Base-by-base conservation (phyloP, 2,113 vertebrate species). In the Spheniscus mendiculus region DNA sequence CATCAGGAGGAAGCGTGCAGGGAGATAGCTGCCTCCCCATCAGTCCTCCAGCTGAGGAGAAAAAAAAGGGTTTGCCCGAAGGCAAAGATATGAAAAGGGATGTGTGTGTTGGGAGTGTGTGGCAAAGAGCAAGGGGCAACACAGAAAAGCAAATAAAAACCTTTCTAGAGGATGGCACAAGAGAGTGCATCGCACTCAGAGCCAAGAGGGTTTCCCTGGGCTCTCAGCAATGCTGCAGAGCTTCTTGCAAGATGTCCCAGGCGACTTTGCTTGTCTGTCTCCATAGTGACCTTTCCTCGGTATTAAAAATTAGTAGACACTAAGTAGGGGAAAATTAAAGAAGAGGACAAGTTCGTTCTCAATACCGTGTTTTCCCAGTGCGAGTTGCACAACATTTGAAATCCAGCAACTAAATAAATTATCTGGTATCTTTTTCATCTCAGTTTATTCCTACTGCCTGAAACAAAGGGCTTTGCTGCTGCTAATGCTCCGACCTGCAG, bases 331-430 rank as follows among this genome's bases (percentile, higher is more conserved):
- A 49, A 74, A 47, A 89, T 21, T 67, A 78, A 74, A 83, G 66
- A 61, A 65, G 20, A 59, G 50, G 71, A 77, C 49, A 45, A 77
- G 62, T 81, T 83, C 0, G 0, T 49, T 80, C 79, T 61, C 58
- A 65, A 56, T 66, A 61, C 34, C 0, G 0, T 2, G 15, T 29
- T 55, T 34, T 82, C 65, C 61, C 32, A 36, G 53, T 1, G 38
- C 1, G 3, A 56, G 63, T 56, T 91, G 67, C 59, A 70, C 38
- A 87, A 89, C 30, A n/a, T 67, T 30, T 63, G 40, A 96, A 79
- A 87, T 49, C 34, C 82, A 70, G 49, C 47, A 61, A 36, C 84
- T 76, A 91, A 85, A 95, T 84, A 92, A 89, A 84, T 74, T 20
- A 67, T 25, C 65, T 52, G 70, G 2, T 47, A 74, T 82, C 84